phyloP scores from a whole-genome alignment of 2,888 invertebrate genomes.

The Drosophila anomelani region DNA sequence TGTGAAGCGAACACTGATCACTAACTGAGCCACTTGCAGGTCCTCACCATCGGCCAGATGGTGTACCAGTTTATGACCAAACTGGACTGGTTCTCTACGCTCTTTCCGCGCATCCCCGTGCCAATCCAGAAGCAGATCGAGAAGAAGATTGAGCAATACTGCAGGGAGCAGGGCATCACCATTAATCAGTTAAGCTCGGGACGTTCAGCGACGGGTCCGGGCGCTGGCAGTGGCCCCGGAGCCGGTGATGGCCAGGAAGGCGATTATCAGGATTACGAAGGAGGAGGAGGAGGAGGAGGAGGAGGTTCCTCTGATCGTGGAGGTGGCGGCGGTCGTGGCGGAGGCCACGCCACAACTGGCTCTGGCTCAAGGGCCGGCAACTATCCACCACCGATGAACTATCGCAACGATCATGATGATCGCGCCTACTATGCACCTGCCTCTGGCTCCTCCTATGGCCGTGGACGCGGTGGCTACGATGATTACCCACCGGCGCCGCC shows the following conservation, averaged over 20 bases:
- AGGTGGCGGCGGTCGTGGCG: constrained; percentile 69
- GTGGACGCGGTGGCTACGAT: constrained; percentile 67
- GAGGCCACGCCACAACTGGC: constrained; percentile 56
- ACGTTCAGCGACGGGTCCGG: constrained; percentile 41
- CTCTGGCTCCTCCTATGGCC: constrained; percentile 63
- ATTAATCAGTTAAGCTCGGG: constrained; percentile 79
- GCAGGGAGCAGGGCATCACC: constrained; percentile 85
- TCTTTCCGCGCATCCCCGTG: constrained; percentile 99
- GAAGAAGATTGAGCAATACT: constrained; percentile 88
- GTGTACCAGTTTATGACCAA: constrained; percentile 96
- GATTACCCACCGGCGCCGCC: constrained; percentile 65
- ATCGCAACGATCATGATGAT: constrained; percentile 83
- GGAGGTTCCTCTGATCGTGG: constrained; percentile 49
- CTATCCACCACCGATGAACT: constrained; percentile 55
- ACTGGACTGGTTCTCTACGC: constrained; percentile 99
- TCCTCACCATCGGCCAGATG: constrained; percentile 96
- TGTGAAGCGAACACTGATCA: not conserved
- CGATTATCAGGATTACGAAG: constrained; percentile 69
- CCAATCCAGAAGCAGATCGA: constrained; percentile 98
- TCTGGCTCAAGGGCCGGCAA: constrained; percentile 10
- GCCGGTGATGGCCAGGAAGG: constrained; percentile 36
- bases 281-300: constrained; percentile 84
- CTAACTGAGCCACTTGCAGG: constrained; percentile 54
- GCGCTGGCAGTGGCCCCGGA: constrained; percentile 26
- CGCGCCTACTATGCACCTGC: constrained; percentile 68